These are phyloP conservation scores for Struthio camelus DNA, from an alignment of 2,113 vertebrate species.

Conservation along the genomic window DNA sequence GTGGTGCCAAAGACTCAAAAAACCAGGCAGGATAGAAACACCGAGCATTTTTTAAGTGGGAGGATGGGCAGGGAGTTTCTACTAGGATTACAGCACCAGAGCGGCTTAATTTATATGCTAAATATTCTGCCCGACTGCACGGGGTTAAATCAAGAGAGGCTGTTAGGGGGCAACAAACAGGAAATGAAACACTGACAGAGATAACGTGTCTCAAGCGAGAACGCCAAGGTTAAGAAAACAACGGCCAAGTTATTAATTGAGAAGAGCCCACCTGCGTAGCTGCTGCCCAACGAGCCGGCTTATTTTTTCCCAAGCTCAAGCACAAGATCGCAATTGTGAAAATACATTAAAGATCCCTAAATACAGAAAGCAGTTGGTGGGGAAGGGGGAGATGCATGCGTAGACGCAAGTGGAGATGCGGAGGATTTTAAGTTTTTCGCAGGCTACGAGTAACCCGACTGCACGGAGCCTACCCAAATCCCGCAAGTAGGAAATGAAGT, in stretches of 20 bases:
- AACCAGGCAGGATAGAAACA: neutral
- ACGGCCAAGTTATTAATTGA: neutral
- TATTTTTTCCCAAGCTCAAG: neutral
- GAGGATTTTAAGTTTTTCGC: neutral
- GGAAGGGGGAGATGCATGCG: neutral
- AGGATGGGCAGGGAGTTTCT: neutral
- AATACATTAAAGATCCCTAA: neutral
- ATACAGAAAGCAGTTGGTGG: neutral
- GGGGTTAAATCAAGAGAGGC: neutral
- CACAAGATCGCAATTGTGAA: neutral
- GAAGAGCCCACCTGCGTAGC: neutral
- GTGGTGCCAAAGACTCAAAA: neutral
- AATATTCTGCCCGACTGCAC: neutral
- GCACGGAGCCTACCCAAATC: neutral
- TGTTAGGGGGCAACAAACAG: neutral
- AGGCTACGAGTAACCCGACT: neutral
- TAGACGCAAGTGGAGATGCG: rapidly evolving
- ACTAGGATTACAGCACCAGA: neutral
- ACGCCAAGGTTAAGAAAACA: neutral
- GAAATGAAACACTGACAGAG: constrained; percentile 4
- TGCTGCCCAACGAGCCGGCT: neutral
- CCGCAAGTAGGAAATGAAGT: neutral
- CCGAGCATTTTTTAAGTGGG: neutral
- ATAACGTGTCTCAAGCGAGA: neutral
- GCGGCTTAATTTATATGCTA: constrained; percentile 23